These are phyloP conservation scores for Chelmon rostratus DNA, from an alignment of 2,797 vertebrate species.

Conservation along the genomic window DNA sequence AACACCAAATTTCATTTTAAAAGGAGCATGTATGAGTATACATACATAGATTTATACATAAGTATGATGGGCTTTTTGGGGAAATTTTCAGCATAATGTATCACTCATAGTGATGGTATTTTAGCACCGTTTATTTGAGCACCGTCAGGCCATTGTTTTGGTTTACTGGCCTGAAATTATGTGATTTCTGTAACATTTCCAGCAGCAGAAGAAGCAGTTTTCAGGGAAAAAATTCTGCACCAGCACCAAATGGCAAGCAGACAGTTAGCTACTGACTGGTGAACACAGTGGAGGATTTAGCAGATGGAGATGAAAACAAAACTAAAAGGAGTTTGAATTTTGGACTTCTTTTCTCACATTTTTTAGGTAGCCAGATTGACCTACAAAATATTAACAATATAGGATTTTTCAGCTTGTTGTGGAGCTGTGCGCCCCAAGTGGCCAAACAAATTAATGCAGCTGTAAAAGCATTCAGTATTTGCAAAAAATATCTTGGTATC, in stretches of 20 bases:
- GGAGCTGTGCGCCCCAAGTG: neutral
- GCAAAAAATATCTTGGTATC: neutral
- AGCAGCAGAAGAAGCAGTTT: neutral
- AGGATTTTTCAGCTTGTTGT: neutral
- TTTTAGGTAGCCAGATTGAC: neutral
- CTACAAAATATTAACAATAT: neutral
- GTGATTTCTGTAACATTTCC: neutral
- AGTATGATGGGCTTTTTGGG: neutral
- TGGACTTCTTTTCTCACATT: neutral
- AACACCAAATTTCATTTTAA: slow-evolving; percentile 6
- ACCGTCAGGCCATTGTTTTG: neutral
- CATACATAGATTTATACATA: too few species aligned
- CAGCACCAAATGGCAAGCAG: neutral
- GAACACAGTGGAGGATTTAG: neutral
- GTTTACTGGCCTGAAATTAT: neutral
- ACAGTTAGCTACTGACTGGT: neutral
- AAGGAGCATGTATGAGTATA: neutral
- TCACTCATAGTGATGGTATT: neutral
- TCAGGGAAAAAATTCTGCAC: neutral
- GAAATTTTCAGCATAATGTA: neutral
- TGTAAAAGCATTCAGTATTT: neutral
- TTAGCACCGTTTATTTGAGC: too few species aligned
- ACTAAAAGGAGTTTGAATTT: neutral
- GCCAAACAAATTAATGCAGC: neutral
- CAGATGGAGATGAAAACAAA: neutral